Conservation (phyloP, 2,113 vertebrate genomes). For the Chloebia gouldiae region DNA sequence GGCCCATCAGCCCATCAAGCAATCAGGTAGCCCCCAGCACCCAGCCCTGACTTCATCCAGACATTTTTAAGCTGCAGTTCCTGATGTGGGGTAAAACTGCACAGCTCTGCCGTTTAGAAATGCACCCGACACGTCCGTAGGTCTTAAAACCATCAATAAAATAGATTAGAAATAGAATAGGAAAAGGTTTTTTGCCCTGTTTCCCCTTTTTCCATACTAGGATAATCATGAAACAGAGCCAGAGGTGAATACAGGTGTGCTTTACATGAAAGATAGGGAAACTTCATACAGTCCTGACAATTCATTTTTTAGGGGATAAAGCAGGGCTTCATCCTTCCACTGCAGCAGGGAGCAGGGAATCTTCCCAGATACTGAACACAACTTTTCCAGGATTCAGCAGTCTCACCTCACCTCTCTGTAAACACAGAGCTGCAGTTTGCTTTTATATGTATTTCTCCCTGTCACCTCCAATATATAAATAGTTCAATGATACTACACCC, state of each 20-base stretch:
- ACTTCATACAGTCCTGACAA: not conserved
- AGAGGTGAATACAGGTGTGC: not conserved
- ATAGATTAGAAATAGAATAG: not conserved
- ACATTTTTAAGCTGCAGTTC: not conserved
- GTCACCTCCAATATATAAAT: not conserved
- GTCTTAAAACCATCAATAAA: not conserved
- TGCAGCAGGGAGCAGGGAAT: not conserved
- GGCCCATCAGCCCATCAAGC: not conserved
- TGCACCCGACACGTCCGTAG: rapidly evolving
- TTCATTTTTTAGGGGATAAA: not conserved
- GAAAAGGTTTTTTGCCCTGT: not conserved
- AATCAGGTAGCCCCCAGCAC: not conserved
- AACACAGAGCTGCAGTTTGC: not conserved
- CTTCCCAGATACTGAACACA: not conserved
- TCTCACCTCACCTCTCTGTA: not conserved
- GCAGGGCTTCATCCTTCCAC: not conserved
- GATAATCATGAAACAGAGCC: not conserved
- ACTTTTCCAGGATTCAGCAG: not conserved
- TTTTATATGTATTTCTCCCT: not conserved
- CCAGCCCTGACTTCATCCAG: not conserved
- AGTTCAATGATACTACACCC: not conserved
- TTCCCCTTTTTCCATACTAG: not conserved
- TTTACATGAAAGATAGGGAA: not conserved
- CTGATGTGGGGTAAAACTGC: not conserved
- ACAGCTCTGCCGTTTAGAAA: not conserved